Conservation (phyloP, 2,888 invertebrate species). For the Harpalus rufipes region DNA sequence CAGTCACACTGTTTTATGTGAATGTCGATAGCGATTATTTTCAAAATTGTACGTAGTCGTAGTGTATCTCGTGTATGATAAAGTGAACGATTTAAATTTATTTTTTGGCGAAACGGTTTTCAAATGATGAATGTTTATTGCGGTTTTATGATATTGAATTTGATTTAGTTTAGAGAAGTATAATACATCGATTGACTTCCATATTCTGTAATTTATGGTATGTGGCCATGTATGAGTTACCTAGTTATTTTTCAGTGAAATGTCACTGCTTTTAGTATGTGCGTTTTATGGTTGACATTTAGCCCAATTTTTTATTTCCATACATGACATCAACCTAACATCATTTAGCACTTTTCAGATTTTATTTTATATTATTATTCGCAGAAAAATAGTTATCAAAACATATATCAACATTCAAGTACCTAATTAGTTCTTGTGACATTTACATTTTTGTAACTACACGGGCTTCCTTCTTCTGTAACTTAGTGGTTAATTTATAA, state of each 20-base stretch:
- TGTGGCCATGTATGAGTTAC: not conserved
- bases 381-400: too few relatives aligned
- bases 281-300: conserved; percentile 7
- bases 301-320: conserved; percentile 4
- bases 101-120: conserved; percentile 26
- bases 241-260: not conserved
- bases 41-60: conserved; percentile 25
- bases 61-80: conserved; percentile 22
- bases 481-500: too few relatives aligned
- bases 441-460: too few relatives aligned
- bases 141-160: conserved; percentile 42
- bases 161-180: conserved; percentile 38
- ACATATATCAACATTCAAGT: too few relatives aligned
- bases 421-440: too few relatives aligned
- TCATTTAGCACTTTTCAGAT: too few relatives aligned
- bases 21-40: conserved; percentile 48
- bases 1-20: conserved; percentile 54
- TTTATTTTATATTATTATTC: too few relatives aligned
- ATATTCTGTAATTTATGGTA: conserved; percentile 26
- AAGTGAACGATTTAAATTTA: conserved; percentile 34
- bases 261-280: not conserved
- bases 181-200: conserved; percentile 33
- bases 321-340: not conserved
- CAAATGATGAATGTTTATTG: conserved; percentile 34
- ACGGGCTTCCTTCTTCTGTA: too few relatives aligned